These are phyloP conservation scores for Myiopsitta monachus DNA, from an alignment of 2,113 vertebrate species.

Conservation along the genomic window DNA sequence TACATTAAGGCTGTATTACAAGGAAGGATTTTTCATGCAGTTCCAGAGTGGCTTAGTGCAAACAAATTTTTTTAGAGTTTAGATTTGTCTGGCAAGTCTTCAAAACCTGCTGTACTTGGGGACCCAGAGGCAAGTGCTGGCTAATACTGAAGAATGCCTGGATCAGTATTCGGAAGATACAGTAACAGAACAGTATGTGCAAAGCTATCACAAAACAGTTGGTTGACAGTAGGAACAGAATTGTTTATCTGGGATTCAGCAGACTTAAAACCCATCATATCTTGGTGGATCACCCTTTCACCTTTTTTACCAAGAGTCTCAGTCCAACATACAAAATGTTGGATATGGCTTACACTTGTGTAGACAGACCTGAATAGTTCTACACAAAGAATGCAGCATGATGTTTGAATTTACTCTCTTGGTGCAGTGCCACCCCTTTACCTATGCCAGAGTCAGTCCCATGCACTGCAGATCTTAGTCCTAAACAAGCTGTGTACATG, in stretches of 20 bases:
- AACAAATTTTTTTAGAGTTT: rapidly evolving
- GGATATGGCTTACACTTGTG: background rate
- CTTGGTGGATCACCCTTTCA: background rate
- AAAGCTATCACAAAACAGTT: background rate
- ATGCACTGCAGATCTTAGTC: background rate
- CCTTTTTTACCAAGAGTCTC: background rate
- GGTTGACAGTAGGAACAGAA: background rate
- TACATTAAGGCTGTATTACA: background rate
- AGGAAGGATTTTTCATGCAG: background rate
- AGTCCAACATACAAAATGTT: background rate
- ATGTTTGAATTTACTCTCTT: background rate
- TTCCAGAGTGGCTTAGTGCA: background rate
- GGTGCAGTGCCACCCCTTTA: background rate
- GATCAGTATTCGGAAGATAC: background rate
- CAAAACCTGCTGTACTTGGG: background rate
- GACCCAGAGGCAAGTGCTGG: background rate
- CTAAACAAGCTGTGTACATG: background rate
- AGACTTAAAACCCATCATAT: background rate
- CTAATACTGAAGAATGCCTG: background rate
- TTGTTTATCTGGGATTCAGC: background rate
- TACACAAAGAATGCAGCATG: background rate
- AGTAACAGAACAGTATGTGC: no score
- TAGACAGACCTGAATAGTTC: background rate
- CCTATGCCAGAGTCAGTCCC: background rate
- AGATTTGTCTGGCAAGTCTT: background rate